Base-by-base conservation (phyloP, 1,140 invertebrate genomes). In the Papilio dardanus region DNA sequence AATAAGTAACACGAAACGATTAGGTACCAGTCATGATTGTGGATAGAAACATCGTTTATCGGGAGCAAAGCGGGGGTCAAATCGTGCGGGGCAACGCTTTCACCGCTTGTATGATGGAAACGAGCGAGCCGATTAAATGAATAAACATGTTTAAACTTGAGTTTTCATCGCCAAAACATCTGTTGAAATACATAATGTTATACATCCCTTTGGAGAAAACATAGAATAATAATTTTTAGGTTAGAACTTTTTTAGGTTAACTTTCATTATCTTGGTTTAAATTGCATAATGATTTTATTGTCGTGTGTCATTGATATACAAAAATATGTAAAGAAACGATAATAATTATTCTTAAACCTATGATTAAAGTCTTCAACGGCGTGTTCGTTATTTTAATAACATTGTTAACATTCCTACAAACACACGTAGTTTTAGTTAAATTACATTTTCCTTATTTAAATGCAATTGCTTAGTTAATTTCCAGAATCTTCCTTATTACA, bases 71-170 rank as follows among this genome's bases (percentile, higher is more conserved):
- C 28, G 14, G 28, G 24, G 69, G 69, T 71, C 69, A 71, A 19
- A 31, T 71, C 69, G 69, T 71, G 69, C 42, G 40, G 69, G 69
- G 30, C 24, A 31, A 24, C 69, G 28, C 69, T 71, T 71, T 71
- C 69, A 71, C 68, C 12, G 28, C 37, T 31, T 40, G 67, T 71
- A 68, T n/a, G 19, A 37, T 7, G 5, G 31, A 10, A 69, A 69
- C 35, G 16, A 69, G 54, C 30, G 54, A 28, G 24, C 46, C 12
- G 21, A 58, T 24, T 24, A 54, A 6, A 24, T 58, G 6, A 58
- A 58, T 24, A 3, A 58, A 58, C 8, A 58, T 28, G 54, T 58
- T 14, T 14, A 14, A 12, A 1, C 8, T 0, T 28, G 16, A 6
- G 5, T 19, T 46, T 16, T 5, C 5, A 14, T 12, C 16, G 14